Conservation (phyloP, 1,140 invertebrate species). For the Stenopsyche tienmushanensis region DNA sequence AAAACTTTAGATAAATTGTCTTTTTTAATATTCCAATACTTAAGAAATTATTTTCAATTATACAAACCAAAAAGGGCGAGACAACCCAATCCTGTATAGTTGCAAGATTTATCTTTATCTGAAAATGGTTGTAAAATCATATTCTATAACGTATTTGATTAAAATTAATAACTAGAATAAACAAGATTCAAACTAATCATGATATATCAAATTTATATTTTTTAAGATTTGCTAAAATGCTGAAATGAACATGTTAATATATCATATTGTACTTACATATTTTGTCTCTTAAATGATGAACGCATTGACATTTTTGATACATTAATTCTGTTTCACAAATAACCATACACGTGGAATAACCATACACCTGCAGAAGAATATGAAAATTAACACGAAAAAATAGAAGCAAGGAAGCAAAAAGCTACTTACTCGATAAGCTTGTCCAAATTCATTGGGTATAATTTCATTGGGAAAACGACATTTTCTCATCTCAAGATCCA, state of each 20-base stretch:
- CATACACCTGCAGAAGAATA: slow-evolving; percentile 48
- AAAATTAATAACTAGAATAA: not conserved
- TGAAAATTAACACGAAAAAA: slow-evolving; percentile 13
- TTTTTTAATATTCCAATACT: too few species aligned
- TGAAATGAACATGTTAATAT: too few species aligned
- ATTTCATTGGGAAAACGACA: slow-evolving; percentile 56
- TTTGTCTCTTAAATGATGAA: slow-evolving; percentile 54
- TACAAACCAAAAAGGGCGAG: slow-evolving; percentile 55
- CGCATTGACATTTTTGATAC: slow-evolving; percentile 52
- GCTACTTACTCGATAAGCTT: slow-evolving; percentile 37
- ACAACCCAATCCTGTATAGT: slow-evolving; percentile 56
- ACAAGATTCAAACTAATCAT: too few species aligned
- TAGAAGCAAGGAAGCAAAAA: not conserved
- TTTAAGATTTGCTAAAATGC: too few species aligned
- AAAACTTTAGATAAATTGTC: too few species aligned
- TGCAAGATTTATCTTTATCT: slow-evolving; percentile 51
- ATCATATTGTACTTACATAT: slow-evolving; percentile 48
- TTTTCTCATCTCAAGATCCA: slow-evolving; percentile 48
- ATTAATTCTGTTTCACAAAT: slow-evolving; percentile 52
- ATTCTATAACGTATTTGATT: slow-evolving; percentile 15
- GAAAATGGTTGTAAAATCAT: slow-evolving; percentile 42
- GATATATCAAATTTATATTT: too few species aligned
- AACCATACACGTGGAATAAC: slow-evolving; percentile 56
- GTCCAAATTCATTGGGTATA: slow-evolving; percentile 43
- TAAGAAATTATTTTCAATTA: too few species aligned